Evolutionary conservation across 2,113 vertebrate genomes (phyloP).

Genomic region (Rattus rattus): DNA sequence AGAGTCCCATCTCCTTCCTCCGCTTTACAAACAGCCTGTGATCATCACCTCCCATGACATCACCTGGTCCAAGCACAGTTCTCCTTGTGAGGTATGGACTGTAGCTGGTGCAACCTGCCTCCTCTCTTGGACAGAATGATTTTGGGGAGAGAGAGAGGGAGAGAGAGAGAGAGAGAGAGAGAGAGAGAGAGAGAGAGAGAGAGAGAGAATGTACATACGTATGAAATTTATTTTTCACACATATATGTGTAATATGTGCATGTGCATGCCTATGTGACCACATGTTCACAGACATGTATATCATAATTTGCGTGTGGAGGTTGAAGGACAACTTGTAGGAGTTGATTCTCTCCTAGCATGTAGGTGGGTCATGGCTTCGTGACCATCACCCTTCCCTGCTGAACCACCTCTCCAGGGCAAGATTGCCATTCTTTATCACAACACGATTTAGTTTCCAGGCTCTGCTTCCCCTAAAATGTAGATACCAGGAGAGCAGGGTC

Average conservation of each 20-base stretch:
- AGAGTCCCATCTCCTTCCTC: not conserved
- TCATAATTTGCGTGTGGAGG: not conserved
- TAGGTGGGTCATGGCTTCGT: not conserved
- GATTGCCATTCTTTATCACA: not conserved
- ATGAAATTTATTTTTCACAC: not conserved
- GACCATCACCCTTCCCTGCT: no score
- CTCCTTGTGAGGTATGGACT: not conserved
- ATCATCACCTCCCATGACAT: not conserved
- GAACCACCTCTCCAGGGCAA: not conserved
- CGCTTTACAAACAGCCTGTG: not conserved
- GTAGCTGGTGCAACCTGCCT: not conserved
- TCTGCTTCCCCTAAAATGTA: not conserved
- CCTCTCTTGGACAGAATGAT: not conserved
- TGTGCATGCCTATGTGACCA: not conserved
- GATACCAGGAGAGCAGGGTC: not conserved
- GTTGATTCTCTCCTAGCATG: not conserved
- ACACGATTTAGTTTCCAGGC: not conserved
- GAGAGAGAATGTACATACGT: no score
- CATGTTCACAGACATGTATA: no score
- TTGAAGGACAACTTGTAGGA: not conserved
- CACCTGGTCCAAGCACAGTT: not conserved
- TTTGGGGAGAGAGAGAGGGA: no score
- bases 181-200: no score
- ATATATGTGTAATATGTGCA: accelerated
- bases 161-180: no score